phyloP scores from a whole-genome alignment of 2,113 vertebrate genomes.

The Acanthisitta chloris region DNA sequence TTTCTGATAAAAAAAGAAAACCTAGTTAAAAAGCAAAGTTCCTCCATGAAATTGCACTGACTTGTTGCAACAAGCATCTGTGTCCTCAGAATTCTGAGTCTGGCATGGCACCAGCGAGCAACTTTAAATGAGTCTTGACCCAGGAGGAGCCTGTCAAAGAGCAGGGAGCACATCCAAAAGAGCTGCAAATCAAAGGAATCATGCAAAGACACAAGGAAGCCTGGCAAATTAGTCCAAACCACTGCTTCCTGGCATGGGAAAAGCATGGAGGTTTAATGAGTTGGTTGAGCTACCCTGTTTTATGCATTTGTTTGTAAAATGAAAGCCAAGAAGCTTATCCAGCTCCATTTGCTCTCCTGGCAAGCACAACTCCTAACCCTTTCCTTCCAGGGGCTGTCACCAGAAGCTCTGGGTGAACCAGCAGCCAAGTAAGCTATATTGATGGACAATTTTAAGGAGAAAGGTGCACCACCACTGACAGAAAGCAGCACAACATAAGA shows the following conservation, averaged over 20 bases:
- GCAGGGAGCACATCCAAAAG: neutral
- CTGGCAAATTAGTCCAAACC: neutral
- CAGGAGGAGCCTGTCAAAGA: neutral
- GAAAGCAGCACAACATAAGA: neutral
- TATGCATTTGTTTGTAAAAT: neutral
- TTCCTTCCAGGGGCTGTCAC: neutral
- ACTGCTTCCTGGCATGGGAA: neutral
- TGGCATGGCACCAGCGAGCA: neutral
- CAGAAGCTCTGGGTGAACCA: neutral
- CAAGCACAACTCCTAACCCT: neutral
- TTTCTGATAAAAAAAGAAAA: neutral
- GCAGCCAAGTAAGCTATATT: neutral
- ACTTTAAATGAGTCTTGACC: neutral
- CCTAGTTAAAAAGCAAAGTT: neutral
- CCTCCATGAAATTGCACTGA: neutral
- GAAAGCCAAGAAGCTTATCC: neutral
- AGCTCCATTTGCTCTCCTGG: neutral
- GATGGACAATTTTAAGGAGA: neutral
- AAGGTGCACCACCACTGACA: neutral
- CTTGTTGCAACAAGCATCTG: neutral
- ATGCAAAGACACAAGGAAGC: neutral
- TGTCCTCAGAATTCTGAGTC: neutral
- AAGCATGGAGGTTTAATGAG: neutral
- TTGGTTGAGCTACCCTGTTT: neutral
- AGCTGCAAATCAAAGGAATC: neutral